phyloP scores from a whole-genome alignment of 2,113 vertebrate genomes.

The Leptosomus discolor region DNA sequence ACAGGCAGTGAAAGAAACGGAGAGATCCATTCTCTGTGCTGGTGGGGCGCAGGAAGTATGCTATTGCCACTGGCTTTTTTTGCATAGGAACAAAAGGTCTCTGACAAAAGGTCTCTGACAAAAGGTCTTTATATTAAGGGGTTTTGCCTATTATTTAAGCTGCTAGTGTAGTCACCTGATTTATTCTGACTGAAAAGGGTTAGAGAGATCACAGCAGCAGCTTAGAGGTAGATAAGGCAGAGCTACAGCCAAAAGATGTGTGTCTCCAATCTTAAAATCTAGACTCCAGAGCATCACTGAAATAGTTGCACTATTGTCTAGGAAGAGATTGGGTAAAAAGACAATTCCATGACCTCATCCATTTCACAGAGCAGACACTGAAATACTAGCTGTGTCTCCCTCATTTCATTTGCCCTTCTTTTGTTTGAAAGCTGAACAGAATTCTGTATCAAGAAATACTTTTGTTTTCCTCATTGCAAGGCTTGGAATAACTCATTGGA shows the following conservation, averaged over 20 bases:
- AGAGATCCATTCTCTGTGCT: not conserved
- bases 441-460: not conserved
- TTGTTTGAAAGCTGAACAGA: not conserved
- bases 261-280: not conserved
- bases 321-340: not conserved
- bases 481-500: not conserved
- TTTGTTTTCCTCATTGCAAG: not conserved
- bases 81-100: not conserved
- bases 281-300: not conserved
- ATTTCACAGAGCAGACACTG: not conserved
- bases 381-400: not conserved
- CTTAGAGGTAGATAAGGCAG: not conserved
- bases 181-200: not conserved
- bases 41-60: not conserved
- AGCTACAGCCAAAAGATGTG: not conserved
- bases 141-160: not conserved
- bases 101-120: not conserved
- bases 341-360: not conserved
- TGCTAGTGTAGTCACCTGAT: not conserved
- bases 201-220: not conserved
- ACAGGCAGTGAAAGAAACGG: accelerated
- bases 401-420: not conserved
- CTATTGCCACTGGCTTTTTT: not conserved
- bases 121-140: not conserved
- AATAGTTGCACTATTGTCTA: not conserved